Percentiles rank a stretch among this genome's conserved stretches.
Evolutionary conservation across 2,797 vertebrate genomes (phyloP).

Genomic region (Melopsittacus undulatus): DNA sequence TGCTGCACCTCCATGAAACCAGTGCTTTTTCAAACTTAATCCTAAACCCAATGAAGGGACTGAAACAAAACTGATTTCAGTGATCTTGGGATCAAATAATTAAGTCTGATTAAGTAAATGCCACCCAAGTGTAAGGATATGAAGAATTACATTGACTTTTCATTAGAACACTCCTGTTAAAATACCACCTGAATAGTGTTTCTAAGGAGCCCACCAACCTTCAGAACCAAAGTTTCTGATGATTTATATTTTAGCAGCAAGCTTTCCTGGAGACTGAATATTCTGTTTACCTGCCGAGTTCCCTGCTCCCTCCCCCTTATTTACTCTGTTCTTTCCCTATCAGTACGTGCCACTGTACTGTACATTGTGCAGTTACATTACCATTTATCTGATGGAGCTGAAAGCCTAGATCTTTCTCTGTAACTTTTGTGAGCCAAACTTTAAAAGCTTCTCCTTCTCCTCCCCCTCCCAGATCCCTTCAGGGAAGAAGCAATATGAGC

Average conservation of each 20-base stretch:
- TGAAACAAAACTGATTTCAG: not conserved
- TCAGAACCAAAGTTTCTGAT: not conserved
- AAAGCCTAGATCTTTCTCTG: constrained; percentile 53
- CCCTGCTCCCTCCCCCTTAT: not conserved
- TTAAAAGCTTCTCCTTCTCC: constrained; percentile 52
- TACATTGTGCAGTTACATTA: not conserved
- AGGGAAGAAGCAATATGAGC: constrained; percentile 51
- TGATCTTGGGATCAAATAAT: not conserved
- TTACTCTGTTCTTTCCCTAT: constrained; percentile 51
- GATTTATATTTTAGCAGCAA: not conserved
- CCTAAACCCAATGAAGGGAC: not conserved
- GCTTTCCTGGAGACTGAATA: not conserved
- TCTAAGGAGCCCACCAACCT: not conserved
- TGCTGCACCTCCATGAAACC: not conserved
- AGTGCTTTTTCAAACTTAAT: not conserved
- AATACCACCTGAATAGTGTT: not conserved
- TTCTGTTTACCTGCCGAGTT: constrained; percentile 8
- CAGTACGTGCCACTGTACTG: not conserved
- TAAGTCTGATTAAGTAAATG: not conserved
- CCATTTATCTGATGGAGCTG: constrained; percentile 53
- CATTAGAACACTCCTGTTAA: not conserved
- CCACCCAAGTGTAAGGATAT: not conserved
- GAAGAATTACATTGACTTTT: not conserved
- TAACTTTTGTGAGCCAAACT: constrained; percentile 50
- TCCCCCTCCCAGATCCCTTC: constrained; percentile 41